Conservation (phyloP, 2,888 invertebrate genomes). For the Molanna angustata region DNA sequence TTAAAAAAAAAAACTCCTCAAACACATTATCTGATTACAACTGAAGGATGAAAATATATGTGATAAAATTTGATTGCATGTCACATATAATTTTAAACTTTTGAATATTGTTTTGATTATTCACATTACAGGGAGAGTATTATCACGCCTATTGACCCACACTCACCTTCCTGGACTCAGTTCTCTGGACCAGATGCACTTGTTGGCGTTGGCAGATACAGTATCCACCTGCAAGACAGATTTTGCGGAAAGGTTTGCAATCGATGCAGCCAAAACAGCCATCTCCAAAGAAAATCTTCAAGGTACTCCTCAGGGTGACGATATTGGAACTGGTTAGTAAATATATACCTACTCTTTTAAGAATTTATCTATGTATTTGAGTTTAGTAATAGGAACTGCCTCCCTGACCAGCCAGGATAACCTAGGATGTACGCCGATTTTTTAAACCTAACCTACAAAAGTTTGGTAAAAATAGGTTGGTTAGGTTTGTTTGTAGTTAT, state of each 20-base stretch:
- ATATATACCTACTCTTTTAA: no score
- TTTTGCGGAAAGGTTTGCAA: slow-evolving; percentile 78
- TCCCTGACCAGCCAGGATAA: no score
- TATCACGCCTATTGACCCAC: slow-evolving; percentile 90
- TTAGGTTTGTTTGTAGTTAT: no score
- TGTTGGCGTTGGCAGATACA: slow-evolving; percentile 97
- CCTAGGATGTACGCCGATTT: no score
- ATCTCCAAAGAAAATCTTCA: slow-evolving; percentile 64
- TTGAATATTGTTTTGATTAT: not conserved
- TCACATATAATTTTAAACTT: not conserved
- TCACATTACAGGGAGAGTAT: slow-evolving; percentile 60
- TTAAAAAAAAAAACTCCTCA: no score
- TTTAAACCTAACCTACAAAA: no score
- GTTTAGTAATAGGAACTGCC: no score
- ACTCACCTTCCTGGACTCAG: slow-evolving; percentile 92
- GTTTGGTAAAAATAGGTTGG: no score
- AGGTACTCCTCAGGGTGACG: slow-evolving; percentile 51
- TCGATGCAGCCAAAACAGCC: slow-evolving; percentile 61
- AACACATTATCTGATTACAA: no score
- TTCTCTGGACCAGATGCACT: slow-evolving; percentile 98
- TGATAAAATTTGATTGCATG: not conserved
- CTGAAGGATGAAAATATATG: no score
- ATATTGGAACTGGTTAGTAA: slow-evolving; percentile 57
- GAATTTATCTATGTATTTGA: no score
- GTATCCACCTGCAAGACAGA: slow-evolving; percentile 91